These are phyloP conservation scores for Pelecanus crispus DNA, from an alignment of 2,113 vertebrate genomes.

Conservation along the genomic window DNA sequence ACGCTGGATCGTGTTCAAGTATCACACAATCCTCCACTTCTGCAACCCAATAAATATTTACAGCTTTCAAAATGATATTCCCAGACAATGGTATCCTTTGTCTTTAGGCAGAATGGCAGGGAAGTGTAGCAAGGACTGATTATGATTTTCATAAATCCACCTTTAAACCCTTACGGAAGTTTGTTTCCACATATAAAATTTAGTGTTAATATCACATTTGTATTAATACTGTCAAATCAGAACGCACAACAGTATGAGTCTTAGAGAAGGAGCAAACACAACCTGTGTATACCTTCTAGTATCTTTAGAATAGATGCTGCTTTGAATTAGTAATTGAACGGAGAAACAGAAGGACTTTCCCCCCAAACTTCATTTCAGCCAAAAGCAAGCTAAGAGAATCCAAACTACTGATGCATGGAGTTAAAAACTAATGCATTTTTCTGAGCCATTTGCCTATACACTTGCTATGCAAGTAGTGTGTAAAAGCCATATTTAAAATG, in stretches of 20 bases:
- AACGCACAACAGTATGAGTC: neutral
- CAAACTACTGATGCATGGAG: neutral
- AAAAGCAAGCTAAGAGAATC: neutral
- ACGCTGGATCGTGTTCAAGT: neutral
- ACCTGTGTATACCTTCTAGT: neutral
- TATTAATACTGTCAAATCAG: neutral
- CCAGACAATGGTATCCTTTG: neutral
- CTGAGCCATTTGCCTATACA: neutral
- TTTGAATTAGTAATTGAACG: neutral
- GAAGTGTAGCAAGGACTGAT: fast-evolving
- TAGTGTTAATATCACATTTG: neutral
- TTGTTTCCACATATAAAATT: neutral
- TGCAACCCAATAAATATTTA: neutral
- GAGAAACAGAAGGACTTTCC: neutral
- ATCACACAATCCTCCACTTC: neutral
- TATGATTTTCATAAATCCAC: neutral
- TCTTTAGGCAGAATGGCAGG: neutral
- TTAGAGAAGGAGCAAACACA: neutral
- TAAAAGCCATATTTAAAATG: neutral
- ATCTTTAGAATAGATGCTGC: neutral
- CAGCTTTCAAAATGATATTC: neutral
- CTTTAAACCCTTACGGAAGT: neutral
- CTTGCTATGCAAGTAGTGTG: neutral
- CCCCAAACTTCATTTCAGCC: neutral
- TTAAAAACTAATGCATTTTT: neutral